Evolutionary conservation across 2,797 vertebrate species (phyloP).

Genomic region (Syncerus caffer): DNA sequence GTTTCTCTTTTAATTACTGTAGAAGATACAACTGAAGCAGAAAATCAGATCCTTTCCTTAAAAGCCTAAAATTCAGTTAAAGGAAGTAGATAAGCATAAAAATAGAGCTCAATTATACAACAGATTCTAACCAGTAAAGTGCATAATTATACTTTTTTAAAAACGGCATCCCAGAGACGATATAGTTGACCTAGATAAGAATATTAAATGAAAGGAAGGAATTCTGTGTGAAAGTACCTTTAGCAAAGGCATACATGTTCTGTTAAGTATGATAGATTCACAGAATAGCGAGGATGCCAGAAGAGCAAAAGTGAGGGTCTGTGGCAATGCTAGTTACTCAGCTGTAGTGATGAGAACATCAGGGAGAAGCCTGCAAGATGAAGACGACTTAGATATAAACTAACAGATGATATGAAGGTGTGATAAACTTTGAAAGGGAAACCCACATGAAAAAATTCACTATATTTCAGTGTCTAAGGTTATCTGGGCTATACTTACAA

Average conservation of each 20-base stretch:
- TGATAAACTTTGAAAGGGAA: not conserved
- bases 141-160: not conserved
- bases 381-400: not conserved
- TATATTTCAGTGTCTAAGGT: not conserved
- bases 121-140: not conserved
- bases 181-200: not conserved
- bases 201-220: not conserved
- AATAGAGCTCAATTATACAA: not conserved
- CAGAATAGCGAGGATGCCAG: not conserved
- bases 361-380: not conserved
- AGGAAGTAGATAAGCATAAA: not conserved
- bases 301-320: not conserved
- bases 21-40: not conserved
- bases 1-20: not conserved
- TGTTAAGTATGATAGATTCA: not conserved
- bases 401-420: not conserved
- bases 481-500: not conserved
- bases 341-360: not conserved
- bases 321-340: fast-evolving
- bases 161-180: not conserved
- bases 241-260: not conserved
- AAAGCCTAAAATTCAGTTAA: not conserved
- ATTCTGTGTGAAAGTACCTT: not conserved
- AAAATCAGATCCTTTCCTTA: not conserved
- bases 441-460: not conserved